Conservation (phyloP, 2,113 vertebrate genomes). For the Danionella cerebrum region DNA sequence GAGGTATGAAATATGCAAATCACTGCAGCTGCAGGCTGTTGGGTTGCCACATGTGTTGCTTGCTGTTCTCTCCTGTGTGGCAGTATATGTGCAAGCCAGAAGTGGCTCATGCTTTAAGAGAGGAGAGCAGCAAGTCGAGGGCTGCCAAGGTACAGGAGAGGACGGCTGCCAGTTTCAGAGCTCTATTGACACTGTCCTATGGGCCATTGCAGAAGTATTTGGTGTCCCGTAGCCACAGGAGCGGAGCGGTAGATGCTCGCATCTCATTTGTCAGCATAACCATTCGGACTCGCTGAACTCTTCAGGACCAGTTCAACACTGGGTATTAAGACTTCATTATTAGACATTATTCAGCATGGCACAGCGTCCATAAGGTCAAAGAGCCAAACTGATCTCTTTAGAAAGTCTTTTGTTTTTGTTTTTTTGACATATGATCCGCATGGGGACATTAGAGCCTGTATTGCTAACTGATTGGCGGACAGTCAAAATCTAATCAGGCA, state of each 20-base stretch:
- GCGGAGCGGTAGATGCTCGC: conserved; percentile 46
- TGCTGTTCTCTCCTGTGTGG: conserved; percentile 19
- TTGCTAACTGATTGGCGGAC: conserved; percentile 16
- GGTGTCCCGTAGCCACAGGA: conserved; percentile 61
- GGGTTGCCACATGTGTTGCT: background rate
- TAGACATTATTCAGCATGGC: conserved; percentile 52
- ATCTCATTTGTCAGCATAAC: conserved; percentile 49
- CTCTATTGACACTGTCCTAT: conserved; percentile 56
- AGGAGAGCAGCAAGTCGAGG: conserved; percentile 15
- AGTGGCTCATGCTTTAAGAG: conserved; percentile 11
- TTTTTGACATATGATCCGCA: conserved; percentile 32
- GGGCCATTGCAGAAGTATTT: conserved; percentile 55
- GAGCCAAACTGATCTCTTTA: conserved; percentile 28
- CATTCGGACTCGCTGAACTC: conserved; percentile 54
- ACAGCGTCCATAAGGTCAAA: conserved; percentile 32
- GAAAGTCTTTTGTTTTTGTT: conserved; percentile 31
- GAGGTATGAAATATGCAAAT: conserved; percentile 18
- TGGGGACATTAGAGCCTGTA: conserved; percentile 21
- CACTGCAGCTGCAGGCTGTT: background rate
- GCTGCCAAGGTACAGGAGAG: conserved; percentile 53
- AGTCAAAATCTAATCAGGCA: conserved; percentile 34
- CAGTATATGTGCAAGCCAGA: conserved; percentile 19
- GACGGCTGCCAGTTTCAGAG: conserved; percentile 53
- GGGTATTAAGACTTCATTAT: conserved; percentile 60
- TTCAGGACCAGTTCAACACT: conserved; percentile 42